Conservation (phyloP, 1,140 invertebrate species). For the Luehdorfia chinensis region DNA sequence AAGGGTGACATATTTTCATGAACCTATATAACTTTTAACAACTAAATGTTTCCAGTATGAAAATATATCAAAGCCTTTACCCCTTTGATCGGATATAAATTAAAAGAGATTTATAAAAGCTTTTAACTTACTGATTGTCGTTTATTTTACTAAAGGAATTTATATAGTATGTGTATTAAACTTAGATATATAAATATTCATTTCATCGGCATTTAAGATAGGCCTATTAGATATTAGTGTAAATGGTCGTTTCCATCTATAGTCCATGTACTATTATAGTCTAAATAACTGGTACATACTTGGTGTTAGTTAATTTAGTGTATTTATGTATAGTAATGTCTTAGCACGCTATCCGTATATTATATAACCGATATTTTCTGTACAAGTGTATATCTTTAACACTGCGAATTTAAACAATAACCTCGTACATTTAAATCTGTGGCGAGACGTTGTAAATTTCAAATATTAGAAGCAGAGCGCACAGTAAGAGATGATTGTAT, state of each 20-base stretch:
- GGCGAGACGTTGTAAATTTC: not conserved
- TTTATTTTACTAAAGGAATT: not conserved
- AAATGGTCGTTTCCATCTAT: slow-evolving; percentile 40
- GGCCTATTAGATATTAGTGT: slow-evolving; percentile 52
- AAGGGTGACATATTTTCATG: too few relatives aligned
- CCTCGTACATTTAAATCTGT: not conserved
- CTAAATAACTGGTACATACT: slow-evolving; percentile 50
- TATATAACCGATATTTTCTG: not conserved
- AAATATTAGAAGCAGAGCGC: not conserved
- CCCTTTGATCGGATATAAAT: too few relatives aligned
- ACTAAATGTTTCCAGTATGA: too few relatives aligned
- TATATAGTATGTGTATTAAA: not conserved
- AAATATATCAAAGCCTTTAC: too few relatives aligned
- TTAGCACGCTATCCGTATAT: not conserved
- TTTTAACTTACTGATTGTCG: not conserved
- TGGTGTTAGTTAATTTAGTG: slow-evolving; percentile 55
- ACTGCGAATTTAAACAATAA: not conserved
- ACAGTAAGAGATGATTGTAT: not conserved
- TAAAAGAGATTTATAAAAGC: too few relatives aligned
- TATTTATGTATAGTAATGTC: not conserved
- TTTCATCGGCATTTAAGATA: slow-evolving; percentile 28
- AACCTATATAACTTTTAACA: too few relatives aligned
- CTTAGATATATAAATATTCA: slow-evolving; percentile 1
- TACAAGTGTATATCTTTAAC: not conserved
- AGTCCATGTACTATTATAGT: slow-evolving; percentile 40